Conservation (phyloP, 2,888 invertebrate species). For the Torymus auratus region DNA sequence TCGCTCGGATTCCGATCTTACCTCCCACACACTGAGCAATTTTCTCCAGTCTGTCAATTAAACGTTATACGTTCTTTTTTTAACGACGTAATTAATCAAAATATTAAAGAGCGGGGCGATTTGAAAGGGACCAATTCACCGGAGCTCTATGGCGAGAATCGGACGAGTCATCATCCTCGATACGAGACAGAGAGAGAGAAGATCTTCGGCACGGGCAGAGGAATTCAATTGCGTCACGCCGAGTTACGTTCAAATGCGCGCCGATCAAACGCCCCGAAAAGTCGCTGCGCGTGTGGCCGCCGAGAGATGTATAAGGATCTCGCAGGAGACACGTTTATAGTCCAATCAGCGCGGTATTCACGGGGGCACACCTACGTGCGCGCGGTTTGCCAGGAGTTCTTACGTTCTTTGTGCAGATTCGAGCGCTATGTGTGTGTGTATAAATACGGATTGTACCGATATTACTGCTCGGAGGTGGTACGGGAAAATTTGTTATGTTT, state of each 20-base stretch:
- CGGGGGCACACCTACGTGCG: slow-evolving; percentile 72
- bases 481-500: too few relatives aligned
- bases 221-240: slow-evolving; percentile 71
- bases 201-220: slow-evolving; percentile 34
- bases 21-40: slow-evolving; percentile 6
- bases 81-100: slow-evolving; percentile 56
- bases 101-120: slow-evolving; percentile 27
- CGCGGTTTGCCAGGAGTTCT: background rate
- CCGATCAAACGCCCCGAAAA: slow-evolving; percentile 68
- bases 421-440: background rate
- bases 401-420: slow-evolving; percentile 38
- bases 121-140: slow-evolving; percentile 37
- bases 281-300: slow-evolving; percentile 72
- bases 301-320: slow-evolving; percentile 65
- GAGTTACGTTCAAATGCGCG: slow-evolving; percentile 63
- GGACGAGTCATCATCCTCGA: slow-evolving; percentile 35
- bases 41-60: slow-evolving; percentile 48
- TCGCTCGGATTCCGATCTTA: too few relatives aligned
- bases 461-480: too few relatives aligned
- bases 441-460: too few relatives aligned
- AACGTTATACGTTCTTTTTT: slow-evolving; percentile 31
- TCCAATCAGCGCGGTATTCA: slow-evolving; percentile 76
- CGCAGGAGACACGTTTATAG: slow-evolving; percentile 74
- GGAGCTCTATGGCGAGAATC: slow-evolving; percentile 27
- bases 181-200: slow-evolving; percentile 24